phyloP scores from a whole-genome alignment of 1,140 invertebrate species.

The Anastatus disparis region DNA sequence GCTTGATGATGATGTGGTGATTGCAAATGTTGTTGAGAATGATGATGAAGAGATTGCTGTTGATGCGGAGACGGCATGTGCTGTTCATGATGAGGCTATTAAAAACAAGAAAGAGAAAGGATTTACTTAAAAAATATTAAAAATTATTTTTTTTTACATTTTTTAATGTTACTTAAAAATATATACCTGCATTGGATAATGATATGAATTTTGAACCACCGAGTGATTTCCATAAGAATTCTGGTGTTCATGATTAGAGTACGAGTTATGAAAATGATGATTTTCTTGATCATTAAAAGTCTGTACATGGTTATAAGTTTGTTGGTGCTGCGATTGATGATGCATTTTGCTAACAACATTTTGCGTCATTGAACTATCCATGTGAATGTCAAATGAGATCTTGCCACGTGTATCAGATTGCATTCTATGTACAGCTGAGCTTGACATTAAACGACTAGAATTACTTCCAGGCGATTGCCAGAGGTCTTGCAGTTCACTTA shows the following conservation, averaged over 20 bases:
- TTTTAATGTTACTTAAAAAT: not conserved
- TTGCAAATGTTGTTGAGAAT: constrained; percentile 49
- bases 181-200: constrained; percentile 58
- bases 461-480: constrained; percentile 58
- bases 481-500: constrained; percentile 59
- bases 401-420: constrained; percentile 48
- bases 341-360: constrained; percentile 63
- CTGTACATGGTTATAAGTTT: constrained; percentile 42
- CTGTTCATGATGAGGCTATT: constrained; percentile 50
- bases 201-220: constrained; percentile 54
- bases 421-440: constrained; percentile 51
- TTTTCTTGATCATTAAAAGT: constrained; percentile 60
- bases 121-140: not conserved
- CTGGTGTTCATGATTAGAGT: constrained; percentile 61
- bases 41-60: constrained; percentile 45
- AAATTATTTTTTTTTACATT: too few relatives aligned
- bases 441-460: constrained; percentile 44
- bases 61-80: constrained; percentile 45
- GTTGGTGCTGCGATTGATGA: constrained; percentile 50
- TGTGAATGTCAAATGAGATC: constrained; percentile 70
- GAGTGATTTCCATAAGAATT: constrained; percentile 46
- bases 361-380: constrained; percentile 70
- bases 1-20: constrained; percentile 34
- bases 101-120: constrained; percentile 20
- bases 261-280: constrained; percentile 57